Evolutionary conservation across 1,140 invertebrate species (phyloP).

Genomic region (Leptopilina clavipes): DNA sequence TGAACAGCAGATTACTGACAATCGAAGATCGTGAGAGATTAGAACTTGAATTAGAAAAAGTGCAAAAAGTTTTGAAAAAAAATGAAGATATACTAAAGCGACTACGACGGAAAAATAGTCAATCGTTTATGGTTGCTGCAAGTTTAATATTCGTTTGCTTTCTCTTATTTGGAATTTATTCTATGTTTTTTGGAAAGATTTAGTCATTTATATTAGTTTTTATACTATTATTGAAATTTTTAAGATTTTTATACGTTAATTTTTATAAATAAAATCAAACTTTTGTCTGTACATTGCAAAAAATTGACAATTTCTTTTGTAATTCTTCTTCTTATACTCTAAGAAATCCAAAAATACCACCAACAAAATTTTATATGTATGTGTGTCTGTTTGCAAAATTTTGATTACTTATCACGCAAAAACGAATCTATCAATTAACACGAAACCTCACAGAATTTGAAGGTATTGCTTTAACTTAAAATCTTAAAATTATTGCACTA

Average conservation of each 20-base stretch:
- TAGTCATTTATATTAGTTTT: constrained; percentile 27
- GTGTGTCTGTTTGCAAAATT: too few relatives aligned
- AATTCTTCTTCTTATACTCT: too few relatives aligned
- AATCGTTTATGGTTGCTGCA: constrained; percentile 65
- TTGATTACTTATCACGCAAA: too few relatives aligned
- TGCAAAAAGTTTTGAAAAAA: constrained; percentile 61
- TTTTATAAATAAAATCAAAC: too few relatives aligned
- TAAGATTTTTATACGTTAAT: background rate
- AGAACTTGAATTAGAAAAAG: constrained; percentile 63
- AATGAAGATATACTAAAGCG: constrained; percentile 62
- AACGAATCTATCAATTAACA: too few relatives aligned
- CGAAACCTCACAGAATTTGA: too few relatives aligned
- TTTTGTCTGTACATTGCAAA: background rate
- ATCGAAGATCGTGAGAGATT: constrained; percentile 64
- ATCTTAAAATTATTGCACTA: too few relatives aligned
- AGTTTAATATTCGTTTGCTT: constrained; percentile 63
- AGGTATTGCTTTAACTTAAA: too few relatives aligned
- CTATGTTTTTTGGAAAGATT: constrained; percentile 45
- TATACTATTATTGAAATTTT: background rate
- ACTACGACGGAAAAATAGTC: constrained; percentile 65
- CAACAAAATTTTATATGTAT: too few relatives aligned
- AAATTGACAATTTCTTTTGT: too few relatives aligned
- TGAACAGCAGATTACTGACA: constrained; percentile 60
- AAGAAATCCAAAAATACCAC: too few relatives aligned
- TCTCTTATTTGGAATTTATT: constrained; percentile 63